phyloP scores from a whole-genome alignment of 1,140 invertebrate species.

The Brachionus calyciflorus region DNA sequence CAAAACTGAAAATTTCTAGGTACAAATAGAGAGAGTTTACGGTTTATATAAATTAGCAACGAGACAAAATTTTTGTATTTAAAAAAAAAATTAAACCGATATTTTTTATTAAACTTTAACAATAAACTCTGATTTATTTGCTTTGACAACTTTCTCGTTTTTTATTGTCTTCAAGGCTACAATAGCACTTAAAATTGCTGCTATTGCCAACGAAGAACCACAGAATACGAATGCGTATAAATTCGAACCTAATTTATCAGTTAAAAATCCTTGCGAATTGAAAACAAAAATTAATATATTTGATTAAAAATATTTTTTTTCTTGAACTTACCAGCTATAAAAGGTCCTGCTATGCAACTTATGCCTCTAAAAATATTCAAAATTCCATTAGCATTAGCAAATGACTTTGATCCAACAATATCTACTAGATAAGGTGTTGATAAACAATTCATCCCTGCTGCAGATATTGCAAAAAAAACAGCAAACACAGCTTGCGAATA shows the following conservation, averaged over 20 bases:
- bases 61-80: too few relatives aligned
- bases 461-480: conserved; percentile 12
- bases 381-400: conserved; percentile 15
- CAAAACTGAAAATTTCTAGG: too few relatives aligned
- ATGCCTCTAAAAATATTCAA: conserved; percentile 29
- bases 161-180: not conserved
- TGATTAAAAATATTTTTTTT: too few relatives aligned
- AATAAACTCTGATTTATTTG: not conserved
- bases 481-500: not conserved
- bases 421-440: conserved; percentile 34
- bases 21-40: too few relatives aligned
- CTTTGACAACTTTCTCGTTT: not conserved
- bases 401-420: conserved; percentile 12
- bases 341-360: conserved; percentile 24
- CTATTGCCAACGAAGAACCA: not conserved
- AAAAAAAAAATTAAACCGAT: too few relatives aligned
- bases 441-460: conserved; percentile 33
- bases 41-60: too few relatives aligned
- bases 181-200: not conserved
- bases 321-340: conserved; percentile 12
- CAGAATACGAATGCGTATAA: not conserved
- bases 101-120: not conserved
- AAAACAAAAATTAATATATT: not conserved
- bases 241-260: not conserved
- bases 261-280: conserved; percentile 2